Evolutionary conservation across 1,140 invertebrate genomes (phyloP), one percentile per base, ranked within the genome.

Genomic region (Drosophila guanche): DNA sequence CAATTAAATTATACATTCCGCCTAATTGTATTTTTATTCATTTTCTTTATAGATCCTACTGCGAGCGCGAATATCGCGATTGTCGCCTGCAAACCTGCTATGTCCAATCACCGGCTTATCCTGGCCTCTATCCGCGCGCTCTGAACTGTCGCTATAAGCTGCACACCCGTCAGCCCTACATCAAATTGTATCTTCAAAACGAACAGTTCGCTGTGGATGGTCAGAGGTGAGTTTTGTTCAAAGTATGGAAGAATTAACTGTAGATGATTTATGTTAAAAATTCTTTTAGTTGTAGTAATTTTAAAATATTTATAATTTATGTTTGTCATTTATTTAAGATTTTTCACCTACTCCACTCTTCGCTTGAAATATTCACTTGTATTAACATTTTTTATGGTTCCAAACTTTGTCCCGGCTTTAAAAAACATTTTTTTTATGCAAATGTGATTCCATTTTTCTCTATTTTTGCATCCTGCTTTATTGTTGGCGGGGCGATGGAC

Each of bases 141-240:
- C 93, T 98, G 16, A 96, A 97, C 84, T 98, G 97, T 93, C 95
- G 96, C 81, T 97, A 97, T 86, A 95, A 96, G 79, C 93, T 98
- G 29, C 97, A 97, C 91, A 97, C 96, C 0, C 92, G 96, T 33
- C 93, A 96, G 76, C 96, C 96, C 2, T 97, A 96, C 92, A 97
- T 97, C 75, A 97, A 97, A 91, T 93, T 98, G 37, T 97, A 97
- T 92, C 97, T 97, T 73, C 96, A 97, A 90, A 97, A 97, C 84
- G 96, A 97, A 90, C 96, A 97, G 90, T 98, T 98, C 92, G 97
- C 98, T 79, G 97, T 98, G 58, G 97, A 98, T 80, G 97, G 97
- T 0, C 97, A 98, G 81, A 93, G 97, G 91, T 91, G 55, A 89
- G 78, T 45, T 58, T 20, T 20, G 0, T 20, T 20, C 1, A 20